A percentile compares a stretch with the other conserved stretches of the same genome.
These are phyloP conservation scores for Apantesis nais DNA, from an alignment of 2,888 invertebrate species.

Conservation along the genomic window DNA sequence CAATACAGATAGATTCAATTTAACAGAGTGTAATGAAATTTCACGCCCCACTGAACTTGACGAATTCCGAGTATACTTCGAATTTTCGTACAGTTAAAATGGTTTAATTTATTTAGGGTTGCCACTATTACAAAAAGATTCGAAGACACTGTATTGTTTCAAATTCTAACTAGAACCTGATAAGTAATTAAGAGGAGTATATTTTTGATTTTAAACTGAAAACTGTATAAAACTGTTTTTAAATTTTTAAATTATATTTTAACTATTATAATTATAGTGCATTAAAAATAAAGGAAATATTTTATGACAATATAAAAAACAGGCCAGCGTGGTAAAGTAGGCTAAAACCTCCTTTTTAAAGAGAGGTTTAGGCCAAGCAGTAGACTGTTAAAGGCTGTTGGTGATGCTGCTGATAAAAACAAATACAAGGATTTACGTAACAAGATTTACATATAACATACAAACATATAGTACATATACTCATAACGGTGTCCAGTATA, in stretches of 20 bases:
- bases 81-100: slow-evolving; percentile 26
- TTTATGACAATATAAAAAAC: too few relatives aligned
- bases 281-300: too few relatives aligned
- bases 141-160: neutral
- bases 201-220: neutral
- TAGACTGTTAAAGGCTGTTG: too few relatives aligned
- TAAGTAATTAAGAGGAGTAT: neutral
- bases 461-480: neutral
- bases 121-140: neutral
- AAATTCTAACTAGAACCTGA: neutral
- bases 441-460: neutral
- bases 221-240: neutral
- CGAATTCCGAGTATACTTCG: slow-evolving; percentile 44
- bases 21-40: slow-evolving; percentile 53
- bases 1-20: too few relatives aligned
- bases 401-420: too few relatives aligned
- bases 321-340: too few relatives aligned
- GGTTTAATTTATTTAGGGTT: slow-evolving; percentile 30
- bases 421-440: neutral
- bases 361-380: too few relatives aligned
- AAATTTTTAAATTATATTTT: too few relatives aligned
- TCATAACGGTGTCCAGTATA: slow-evolving; percentile 3
- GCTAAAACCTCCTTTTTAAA: too few relatives aligned
- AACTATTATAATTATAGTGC: neutral
- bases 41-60: slow-evolving; percentile 61